Base-by-base conservation (phyloP, 2,113 vertebrate genomes). In the Tapirus terrestris region DNA sequence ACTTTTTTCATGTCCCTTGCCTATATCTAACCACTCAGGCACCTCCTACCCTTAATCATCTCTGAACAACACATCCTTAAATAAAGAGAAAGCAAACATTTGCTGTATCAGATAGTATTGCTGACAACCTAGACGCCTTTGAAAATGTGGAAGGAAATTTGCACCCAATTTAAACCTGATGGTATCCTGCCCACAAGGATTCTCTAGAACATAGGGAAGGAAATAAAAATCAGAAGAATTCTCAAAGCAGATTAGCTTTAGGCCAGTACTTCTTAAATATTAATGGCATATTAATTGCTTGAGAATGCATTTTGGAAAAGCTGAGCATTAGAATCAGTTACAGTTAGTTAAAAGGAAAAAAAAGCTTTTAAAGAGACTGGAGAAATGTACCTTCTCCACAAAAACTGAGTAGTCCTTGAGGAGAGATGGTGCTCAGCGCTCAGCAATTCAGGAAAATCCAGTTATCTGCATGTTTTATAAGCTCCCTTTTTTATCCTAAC, bases 241-340 rank as follows among this genome's bases (percentile, higher is more conserved):
- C 73, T 93, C 51, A 48, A 83, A 56, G 77, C 75, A 51, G 20
- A 79, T 43, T 77, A 80, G 56, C 67, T 58, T 73, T 45, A 75
- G 61, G 67, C 68, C 48, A 81, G 61, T 12, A 9, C 6, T 79
- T 92, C 68, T 95, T 45, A 95, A 97, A 95, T 73, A 89, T 96
- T 76, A 93, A 93, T 75, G 81, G 6, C 6, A 68, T 63, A 73
- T 93, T 91, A 95, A 95, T 77, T 94, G 86, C 68, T 94, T 93
- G n/a, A 75, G 68, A 86, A 89, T 29, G 73, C 45, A 43, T 86
- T 93, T 96, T 89, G 63, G 23, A 80, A 89, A 93, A 58, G n/a
- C 7, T n/a, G 75, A 72, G 23, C 65, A 13, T 89, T 92, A 91
- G 36, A 77, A 89, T 83, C 77, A 88, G 73, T 73, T 93, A 60